Evolutionary conservation across 2,888 invertebrate genomes (phyloP), one percentile per base, ranked within the genome.

Genomic region (Nephrotoma appendiculata): DNA sequence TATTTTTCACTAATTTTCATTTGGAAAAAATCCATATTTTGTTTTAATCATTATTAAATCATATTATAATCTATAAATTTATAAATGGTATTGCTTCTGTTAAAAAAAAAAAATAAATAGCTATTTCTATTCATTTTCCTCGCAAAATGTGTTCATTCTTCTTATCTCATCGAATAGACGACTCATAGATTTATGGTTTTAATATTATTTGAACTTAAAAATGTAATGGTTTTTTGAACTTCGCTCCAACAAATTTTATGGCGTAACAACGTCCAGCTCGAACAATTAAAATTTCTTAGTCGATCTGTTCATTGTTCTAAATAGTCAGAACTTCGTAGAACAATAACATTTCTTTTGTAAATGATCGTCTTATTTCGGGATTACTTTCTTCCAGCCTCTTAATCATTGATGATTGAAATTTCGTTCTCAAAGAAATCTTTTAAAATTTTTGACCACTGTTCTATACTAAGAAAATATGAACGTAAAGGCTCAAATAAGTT

Each of bases 261-360:
- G 31, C 19, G 44, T 31, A 86, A 45, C 5, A 86, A 19, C 6
- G 41, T 84, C 84, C 84, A 84, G 12, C 41, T 5, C n/a, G 45
- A 86, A 87, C 86, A 86, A 86, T 87, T 87, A 86, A 87, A 86
- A 71, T 87, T 85, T 85, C 86, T 86, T 84, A 87, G 87, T 86
- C 86, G 87, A 86, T 85, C 85, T 41, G 87, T 86, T 86, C 86
- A 87, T 86, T 87, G 85, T 87, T 87, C 87, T 57, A 87, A 87
- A 87, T 87, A 87, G 71, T 87, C 87, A 48, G 86, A 41, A 31
- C 86, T 85, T 87, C 52, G 86, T 85, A 87, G 71, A 87, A 86
- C 44, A 44, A 7, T 2, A 44, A 9, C 44, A 44, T 44, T 19
- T 19, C 19, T 19, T 19, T 19, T 19, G 19, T 19, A 19, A 19